phyloP scores from a whole-genome alignment of 2,888 invertebrate species.

The Carterocephalus palaemon region DNA sequence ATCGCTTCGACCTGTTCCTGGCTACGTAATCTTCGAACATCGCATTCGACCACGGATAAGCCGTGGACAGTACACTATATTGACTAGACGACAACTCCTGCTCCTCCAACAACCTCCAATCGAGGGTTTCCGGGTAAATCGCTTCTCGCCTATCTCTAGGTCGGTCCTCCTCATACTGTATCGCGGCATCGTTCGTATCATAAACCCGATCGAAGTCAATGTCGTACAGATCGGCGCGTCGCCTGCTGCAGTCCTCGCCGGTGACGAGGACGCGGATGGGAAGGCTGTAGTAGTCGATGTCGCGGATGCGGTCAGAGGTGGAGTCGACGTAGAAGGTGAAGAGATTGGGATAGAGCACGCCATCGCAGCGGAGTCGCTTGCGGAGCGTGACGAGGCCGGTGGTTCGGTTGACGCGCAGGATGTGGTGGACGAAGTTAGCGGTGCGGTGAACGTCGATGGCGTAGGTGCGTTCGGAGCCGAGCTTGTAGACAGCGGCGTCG shows the following conservation, averaged over 20 bases:
- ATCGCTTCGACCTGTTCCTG: constrained; percentile 73
- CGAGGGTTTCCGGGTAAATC: constrained; percentile 55
- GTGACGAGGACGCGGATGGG: constrained; percentile 87
- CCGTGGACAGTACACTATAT: constrained; percentile 69
- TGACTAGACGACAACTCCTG: constrained; percentile 71
- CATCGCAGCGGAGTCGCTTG: constrained; percentile 86
- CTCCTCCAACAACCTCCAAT: constrained; percentile 71
- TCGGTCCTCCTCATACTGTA: constrained; percentile 66
- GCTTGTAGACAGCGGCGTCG: constrained; percentile 88
- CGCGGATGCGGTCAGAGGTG: constrained; percentile 86
- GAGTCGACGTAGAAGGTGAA: constrained; percentile 94
- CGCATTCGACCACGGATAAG: constrained; percentile 74
- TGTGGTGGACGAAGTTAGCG: constrained; percentile 88
- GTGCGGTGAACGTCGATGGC: constrained; percentile 89
- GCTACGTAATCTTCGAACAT: constrained; percentile 74
- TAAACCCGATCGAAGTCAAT: constrained; percentile 79
- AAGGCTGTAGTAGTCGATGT: constrained; percentile 90
- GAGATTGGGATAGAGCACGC: constrained; percentile 88
- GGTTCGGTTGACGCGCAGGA: constrained; percentile 86
- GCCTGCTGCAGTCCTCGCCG: constrained; percentile 83
- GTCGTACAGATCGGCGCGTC: constrained; percentile 80
- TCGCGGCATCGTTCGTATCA: constrained; percentile 69
- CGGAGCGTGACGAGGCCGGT: constrained; percentile 86
- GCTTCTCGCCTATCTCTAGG: constrained; percentile 63
- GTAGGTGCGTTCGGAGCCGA: constrained; percentile 88